Base-by-base conservation (phyloP, 2,113 vertebrate species). In the Cryptomyrus ogoouensis region DNA sequence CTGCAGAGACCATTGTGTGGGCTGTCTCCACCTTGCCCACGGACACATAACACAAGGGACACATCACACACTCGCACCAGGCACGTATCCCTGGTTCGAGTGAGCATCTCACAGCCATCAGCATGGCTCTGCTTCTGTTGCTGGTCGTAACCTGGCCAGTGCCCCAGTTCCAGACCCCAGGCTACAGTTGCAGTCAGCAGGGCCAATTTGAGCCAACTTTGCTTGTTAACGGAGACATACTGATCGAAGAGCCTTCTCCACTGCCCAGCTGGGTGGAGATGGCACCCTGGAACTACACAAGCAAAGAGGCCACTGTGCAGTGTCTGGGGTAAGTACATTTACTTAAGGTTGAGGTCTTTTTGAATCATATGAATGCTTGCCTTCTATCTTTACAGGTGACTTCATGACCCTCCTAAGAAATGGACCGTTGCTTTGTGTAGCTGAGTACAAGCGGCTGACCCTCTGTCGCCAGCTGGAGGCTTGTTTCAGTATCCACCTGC, bases 241-340 rank as follows among this genome's bases (percentile, higher is more conserved):
- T 85, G 46, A 89, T 74, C 5, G 85, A 90, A 50, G 90, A 74
- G 35, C 24, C 58, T 39, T 83, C 74, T 21, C 44, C 88, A 3
- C 49, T 90, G 53, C 88, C 88, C 42, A 74, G 88, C 49, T 35
- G 56, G 35, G 91, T 49, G 74, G 35, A 89, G 52, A 39, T 53
- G 27, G 19, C 31, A 52, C 47, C 52, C 27, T 24, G 39, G 21
- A 89, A 84, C 74, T 35, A 70, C 84, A 88, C 46, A n/a, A 5
- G 21, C 13, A 88, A 31, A 83, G 58, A 58, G 8, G 47, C n/a
- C 12, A 35, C 70, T 56, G 47, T 83, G 42, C 42, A 58, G 24
- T 90, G 70, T 46, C 52, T 47, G 74, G 86, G 90, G 91, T 91
- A 88, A 91, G 91, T 84, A 1, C 13, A 42, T 80, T 77, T 8